phyloP scores from a whole-genome alignment of 2,113 vertebrate species.

The Glaucidium brasilianum region DNA sequence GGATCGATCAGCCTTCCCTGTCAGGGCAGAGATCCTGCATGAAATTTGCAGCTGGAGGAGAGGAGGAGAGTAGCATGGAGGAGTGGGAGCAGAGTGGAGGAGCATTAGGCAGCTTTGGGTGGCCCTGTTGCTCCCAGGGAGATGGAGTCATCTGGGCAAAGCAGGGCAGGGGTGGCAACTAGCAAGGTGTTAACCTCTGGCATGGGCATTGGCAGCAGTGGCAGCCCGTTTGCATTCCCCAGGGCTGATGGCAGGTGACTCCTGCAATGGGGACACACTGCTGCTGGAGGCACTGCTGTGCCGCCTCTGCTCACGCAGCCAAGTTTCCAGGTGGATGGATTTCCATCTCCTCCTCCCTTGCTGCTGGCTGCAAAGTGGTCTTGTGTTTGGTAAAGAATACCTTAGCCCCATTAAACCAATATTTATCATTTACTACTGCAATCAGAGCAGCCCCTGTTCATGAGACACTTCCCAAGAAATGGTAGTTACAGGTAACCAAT shows the following conservation, averaged over 20 bases:
- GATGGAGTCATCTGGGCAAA: not conserved
- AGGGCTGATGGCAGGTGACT: not conserved
- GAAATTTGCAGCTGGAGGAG: not conserved
- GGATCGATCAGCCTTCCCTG: not conserved
- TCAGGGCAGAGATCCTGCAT: not conserved
- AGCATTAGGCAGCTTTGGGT: not conserved
- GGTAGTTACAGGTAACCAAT: not conserved
- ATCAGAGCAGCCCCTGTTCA: not conserved
- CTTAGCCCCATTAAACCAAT: not conserved
- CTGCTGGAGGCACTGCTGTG: not conserved
- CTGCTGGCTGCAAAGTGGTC: not conserved
- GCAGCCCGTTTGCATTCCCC: not conserved
- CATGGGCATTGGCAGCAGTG: not conserved
- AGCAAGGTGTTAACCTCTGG: not conserved
- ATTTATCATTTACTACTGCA: not conserved
- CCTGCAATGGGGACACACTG: accelerated
- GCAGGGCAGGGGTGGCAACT: not conserved
- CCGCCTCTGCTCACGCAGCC: not conserved
- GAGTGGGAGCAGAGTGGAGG: accelerated
- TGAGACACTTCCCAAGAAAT: not conserved
- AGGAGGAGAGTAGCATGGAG: too few relatives aligned
- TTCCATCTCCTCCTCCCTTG: not conserved
- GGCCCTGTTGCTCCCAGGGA: not conserved
- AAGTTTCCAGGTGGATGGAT: not conserved
- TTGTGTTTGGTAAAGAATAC: too few relatives aligned